Evolutionary conservation across 35 echinoderm and acorn worm species (phyloP).

Genomic region (Acanthaster planci): DNA sequence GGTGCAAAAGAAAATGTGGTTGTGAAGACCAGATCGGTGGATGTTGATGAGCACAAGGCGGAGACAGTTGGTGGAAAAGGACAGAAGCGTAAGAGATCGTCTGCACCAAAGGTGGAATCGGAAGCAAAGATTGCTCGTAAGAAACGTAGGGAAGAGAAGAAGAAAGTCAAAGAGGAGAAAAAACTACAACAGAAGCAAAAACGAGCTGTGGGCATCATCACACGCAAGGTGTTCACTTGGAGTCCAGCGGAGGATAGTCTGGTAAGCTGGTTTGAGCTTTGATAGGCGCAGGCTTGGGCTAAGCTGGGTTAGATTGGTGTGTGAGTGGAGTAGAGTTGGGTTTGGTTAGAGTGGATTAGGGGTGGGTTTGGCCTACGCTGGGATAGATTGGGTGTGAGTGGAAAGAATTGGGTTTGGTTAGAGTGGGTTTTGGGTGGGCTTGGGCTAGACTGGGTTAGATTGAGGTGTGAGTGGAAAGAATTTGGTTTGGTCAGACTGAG

Average conservation of each 20-base stretch:
- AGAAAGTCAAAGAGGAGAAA: background rate
- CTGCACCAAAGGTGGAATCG: background rate
- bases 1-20: constrained; percentile 12
- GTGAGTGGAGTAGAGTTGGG: too few relatives aligned
- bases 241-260: background rate
- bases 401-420: background rate
- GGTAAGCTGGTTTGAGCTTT: constrained; percentile 3
- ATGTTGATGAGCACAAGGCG: background rate
- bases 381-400: background rate
- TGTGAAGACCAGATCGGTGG: background rate
- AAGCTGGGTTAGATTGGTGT: too few relatives aligned
- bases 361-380: too few relatives aligned
- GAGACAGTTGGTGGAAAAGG: constrained; percentile 4
- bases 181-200: background rate
- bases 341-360: too few relatives aligned
- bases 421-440: too few relatives aligned
- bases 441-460: too few relatives aligned
- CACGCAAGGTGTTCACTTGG: background rate
- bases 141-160: background rate
- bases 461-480: too few relatives aligned
- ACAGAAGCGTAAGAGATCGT: background rate
- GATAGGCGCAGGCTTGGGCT: background rate
- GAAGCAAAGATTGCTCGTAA: background rate
- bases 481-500: too few relatives aligned
- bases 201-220: background rate